Evolutionary conservation across 2,797 vertebrate species (phyloP).

Genomic region (Morelia viridis): DNA sequence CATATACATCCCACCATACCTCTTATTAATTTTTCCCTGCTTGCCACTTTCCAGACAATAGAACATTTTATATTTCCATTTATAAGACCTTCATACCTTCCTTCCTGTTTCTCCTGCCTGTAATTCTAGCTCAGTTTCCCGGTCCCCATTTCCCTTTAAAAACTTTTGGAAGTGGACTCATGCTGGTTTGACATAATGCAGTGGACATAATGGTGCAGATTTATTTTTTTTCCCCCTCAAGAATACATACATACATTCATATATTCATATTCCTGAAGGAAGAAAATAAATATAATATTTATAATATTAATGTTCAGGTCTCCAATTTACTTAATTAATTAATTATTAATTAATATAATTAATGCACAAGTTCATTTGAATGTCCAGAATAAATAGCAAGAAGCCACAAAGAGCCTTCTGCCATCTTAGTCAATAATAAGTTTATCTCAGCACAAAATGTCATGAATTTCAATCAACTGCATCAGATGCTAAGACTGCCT

Average conservation of each 20-base stretch:
- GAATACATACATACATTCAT: background rate
- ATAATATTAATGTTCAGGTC: too few relatives aligned
- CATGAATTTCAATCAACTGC: too few relatives aligned
- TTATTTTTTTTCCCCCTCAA: background rate
- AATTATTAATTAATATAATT: too few relatives aligned
- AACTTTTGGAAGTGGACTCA: conserved; percentile 35
- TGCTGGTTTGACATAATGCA: conserved; percentile 58
- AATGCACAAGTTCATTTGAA: too few relatives aligned
- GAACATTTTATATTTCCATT: background rate
- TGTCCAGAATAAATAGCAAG: too few relatives aligned
- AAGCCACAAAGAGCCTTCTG: too few relatives aligned
- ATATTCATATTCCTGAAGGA: too few relatives aligned
- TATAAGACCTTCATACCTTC: conserved; percentile 45
- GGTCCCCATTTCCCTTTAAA: conserved; percentile 57
- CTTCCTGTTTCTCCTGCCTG: conserved; percentile 27
- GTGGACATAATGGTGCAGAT: conserved; percentile 25
- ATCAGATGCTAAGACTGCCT: too few relatives aligned
- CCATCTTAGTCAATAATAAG: too few relatives aligned
- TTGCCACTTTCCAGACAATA: conserved; percentile 42
- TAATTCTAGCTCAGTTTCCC: conserved; percentile 47
- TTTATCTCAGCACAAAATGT: too few relatives aligned
- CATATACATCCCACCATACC: conserved; percentile 30
- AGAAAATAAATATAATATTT: too few relatives aligned
- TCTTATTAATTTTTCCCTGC: conserved; percentile 32
- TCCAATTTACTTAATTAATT: too few relatives aligned